Evolutionary conservation across 2,113 vertebrate species (phyloP).

Genomic region (Puffinus mauretanicus): DNA sequence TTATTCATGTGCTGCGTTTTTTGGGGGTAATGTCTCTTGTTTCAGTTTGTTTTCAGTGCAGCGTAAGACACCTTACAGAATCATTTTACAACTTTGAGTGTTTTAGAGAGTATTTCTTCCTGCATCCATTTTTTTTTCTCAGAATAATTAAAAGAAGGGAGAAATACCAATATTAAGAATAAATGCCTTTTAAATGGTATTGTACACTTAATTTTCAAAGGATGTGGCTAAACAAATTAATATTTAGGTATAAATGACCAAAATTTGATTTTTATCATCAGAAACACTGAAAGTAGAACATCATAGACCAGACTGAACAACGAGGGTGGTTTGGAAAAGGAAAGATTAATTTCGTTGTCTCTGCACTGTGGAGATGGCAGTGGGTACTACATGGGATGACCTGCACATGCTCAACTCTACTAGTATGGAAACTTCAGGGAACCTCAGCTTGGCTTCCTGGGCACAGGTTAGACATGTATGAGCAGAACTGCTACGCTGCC

Average conservation of each 20-base stretch:
- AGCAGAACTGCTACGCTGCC: neutral
- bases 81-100: neutral
- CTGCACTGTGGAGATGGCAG: neutral
- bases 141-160: neutral
- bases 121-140: neutral
- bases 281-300: neutral
- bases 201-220: neutral
- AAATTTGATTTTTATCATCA: neutral
- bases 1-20: neutral
- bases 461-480: neutral
- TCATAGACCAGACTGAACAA: neutral
- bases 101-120: neutral
- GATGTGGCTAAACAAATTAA: neutral
- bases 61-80: neutral
- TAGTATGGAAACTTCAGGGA: neutral
- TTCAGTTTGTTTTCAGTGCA: neutral
- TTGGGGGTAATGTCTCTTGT: neutral
- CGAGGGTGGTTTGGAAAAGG: neutral
- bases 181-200: neutral
- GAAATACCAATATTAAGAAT: neutral
- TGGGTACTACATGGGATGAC: neutral
- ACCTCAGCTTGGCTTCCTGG: neutral
- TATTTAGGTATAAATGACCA: neutral
- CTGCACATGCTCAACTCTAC: neutral
- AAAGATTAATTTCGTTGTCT: neutral